Evolutionary conservation across 2,797 vertebrate species (phyloP), one percentile per base, ranked within the genome.

Genomic region (Tinamus major): DNA sequence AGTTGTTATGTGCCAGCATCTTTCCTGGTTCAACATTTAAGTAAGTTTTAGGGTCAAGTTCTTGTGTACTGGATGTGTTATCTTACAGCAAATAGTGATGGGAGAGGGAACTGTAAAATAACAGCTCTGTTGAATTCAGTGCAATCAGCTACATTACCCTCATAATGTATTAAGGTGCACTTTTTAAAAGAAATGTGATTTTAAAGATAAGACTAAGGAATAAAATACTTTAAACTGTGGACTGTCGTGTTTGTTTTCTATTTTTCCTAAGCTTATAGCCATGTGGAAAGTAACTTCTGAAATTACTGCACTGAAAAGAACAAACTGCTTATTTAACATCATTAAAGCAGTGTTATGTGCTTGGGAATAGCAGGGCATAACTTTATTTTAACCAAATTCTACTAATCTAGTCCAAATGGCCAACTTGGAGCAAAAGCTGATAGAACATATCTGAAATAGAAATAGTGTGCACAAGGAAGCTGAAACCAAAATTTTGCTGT

Each of bases 171-270:
- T 44, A 14, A 6, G 33, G 27, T 35, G 35, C 35, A 18, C 53
- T 65, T 85, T 33, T 51, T 79, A 41, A 49, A 75, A 51, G 6
- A 41, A 55, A 31, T 55, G 53, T n/a, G 56, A 35, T 62, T 18
- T 46, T 82, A 31, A 51, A 31, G 15, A 3, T 42, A 44, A 51
- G 44, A 48, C n/a, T 19, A 29, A 55, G 8, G 5, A 93, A 91
- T 91, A 95, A 96, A 95, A 80, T 35, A 68, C 37, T 20, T 89
- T 39, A 85, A 87, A 19, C 20, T 23, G 39, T 37, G 29, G 85
- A 46, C 29, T 83, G 16, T 6, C 84, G 42, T 83, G 75, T 89
- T 71, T 26, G 78, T 92, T 83, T 55, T 26, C 17, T 55, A 31
- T 55, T 31, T 55, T 11, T 31, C 53, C 31, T 55, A 41, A 44